Percentiles rank a stretch among this genome's conserved stretches.
Evolutionary conservation across 2,113 vertebrate genomes (phyloP).

Genomic region (Furnarius figulus): DNA sequence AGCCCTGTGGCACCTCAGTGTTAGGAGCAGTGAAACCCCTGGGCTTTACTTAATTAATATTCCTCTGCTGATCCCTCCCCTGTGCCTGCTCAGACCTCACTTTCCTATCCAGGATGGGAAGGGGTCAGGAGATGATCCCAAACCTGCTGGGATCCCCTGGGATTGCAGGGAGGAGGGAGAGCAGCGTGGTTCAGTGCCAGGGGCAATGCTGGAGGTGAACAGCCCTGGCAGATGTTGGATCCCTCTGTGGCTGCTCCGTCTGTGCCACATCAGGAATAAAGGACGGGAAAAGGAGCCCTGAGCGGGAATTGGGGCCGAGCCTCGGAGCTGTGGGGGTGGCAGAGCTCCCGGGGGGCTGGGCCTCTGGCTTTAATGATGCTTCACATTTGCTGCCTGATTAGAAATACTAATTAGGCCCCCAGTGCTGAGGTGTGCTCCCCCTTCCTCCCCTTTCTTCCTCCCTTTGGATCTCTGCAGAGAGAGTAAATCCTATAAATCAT

Average conservation of each 20-base stretch:
- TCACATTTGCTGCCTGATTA: not conserved
- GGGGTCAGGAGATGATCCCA: not conserved
- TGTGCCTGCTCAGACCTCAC: not conserved
- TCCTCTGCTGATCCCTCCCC: not conserved
- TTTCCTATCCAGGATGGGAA: not conserved
- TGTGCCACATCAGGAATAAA: not conserved
- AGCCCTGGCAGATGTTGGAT: constrained; percentile 1
- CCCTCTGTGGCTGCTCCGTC: not conserved
- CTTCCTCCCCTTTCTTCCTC: not conserved
- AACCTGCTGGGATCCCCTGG: accelerated
- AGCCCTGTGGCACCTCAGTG: accelerated
- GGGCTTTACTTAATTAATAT: not conserved
- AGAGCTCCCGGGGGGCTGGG: constrained; percentile 2
- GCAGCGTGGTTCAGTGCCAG: not conserved
- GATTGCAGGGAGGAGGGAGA: not conserved
- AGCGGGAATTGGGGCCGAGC: not conserved
- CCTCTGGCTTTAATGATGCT: not conserved
- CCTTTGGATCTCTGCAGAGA: not conserved
- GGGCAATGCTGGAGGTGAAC: not conserved
- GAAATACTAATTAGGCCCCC: not conserved
- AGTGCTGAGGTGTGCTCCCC: not conserved
- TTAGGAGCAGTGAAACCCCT: not conserved
- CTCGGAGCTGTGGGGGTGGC: not conserved
- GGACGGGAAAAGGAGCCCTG: not conserved
- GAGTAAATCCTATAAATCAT: not conserved